Evolutionary conservation across 2,113 vertebrate genomes (phyloP), one percentile per base, ranked within the genome.

Genomic region (Fulica atra): DNA sequence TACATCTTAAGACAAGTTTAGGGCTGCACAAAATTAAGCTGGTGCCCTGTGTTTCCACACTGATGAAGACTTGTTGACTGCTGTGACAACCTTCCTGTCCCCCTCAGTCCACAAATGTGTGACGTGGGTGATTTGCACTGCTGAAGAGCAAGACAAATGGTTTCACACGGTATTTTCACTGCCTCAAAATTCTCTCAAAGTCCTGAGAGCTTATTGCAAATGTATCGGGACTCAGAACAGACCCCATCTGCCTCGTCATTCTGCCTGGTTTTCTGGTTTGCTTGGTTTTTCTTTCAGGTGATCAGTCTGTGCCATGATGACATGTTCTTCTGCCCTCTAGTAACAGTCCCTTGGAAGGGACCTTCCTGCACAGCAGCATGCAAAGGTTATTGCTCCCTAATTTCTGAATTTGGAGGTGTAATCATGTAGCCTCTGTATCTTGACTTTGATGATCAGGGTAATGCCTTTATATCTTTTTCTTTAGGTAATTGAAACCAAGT

Each of bases 161-260:
- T 88, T 96, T 82, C 86, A 59, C 69, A 82, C 71, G 68, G 61
- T 69, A 79, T 95, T 95, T 95, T 76, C 89, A 81, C 64, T 91
- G 91, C n/a, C 46, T 54, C 51, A 71, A 61, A 94, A 77, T 87
- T 31, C 56, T 86, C 36, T 50, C n/a, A 68, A 82, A 94, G 36
- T 78, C 35, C 60, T 82, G 48, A 95, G 87, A 93, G 38, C 73
- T 88, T 66, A 54, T 35, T 92, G 82, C 65, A 20, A 76, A 29
- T 71, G 81, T 89, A 82, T 61, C 50, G 50, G 81, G 84, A 72
- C 63, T 66, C 88, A 88, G 95, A 81, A 76, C 63, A 91, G 16
- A 60, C 79, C 57, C 48, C 69, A 86, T 84, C 53, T 69, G 51
- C 70, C 42, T n/a, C 63, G 60, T 51, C 48, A 29, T 54, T 65